These are phyloP conservation scores for Poeciliopsis prolifica DNA, from an alignment of 2,113 vertebrate species.

Conservation along the genomic window DNA sequence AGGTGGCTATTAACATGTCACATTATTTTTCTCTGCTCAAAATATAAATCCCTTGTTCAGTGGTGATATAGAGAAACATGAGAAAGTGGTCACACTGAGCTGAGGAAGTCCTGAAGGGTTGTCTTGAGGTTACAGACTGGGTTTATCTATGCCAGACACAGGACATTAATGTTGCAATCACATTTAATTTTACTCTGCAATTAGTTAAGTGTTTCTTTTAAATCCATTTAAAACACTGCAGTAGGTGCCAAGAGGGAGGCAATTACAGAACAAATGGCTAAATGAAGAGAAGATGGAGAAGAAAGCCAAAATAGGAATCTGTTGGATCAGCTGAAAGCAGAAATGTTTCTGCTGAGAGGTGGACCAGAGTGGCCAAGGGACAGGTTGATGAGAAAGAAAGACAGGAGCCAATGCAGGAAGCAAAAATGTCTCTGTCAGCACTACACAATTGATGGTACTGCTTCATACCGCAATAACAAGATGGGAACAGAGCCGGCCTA, in stretches of 20 bases:
- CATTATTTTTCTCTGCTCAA: too few relatives aligned
- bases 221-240: too few relatives aligned
- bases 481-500: not conserved
- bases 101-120: too few relatives aligned
- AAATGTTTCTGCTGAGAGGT: conserved; percentile 2
- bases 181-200: too few relatives aligned
- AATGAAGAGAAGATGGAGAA: not conserved
- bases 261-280: not conserved
- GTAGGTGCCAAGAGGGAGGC: not conserved
- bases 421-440: conserved; percentile 51
- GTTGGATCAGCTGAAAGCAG: not conserved
- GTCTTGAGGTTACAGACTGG: too few relatives aligned
- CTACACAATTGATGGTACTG: conserved; percentile 50
- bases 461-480: conserved; percentile 33
- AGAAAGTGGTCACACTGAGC: too few relatives aligned
- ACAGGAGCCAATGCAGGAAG: conserved; percentile 18
- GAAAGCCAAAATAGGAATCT: not conserved
- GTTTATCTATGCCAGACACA: too few relatives aligned
- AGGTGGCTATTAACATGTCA: too few relatives aligned
- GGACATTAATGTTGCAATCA: too few relatives aligned
- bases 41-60: too few relatives aligned
- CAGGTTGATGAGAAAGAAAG: conserved; percentile 18
- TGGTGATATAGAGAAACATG: too few relatives aligned
- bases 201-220: too few relatives aligned
- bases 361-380: conserved; percentile 1